Base-by-base conservation (phyloP, 2,888 invertebrate genomes). In the Lasioglossum oenotherae region DNA sequence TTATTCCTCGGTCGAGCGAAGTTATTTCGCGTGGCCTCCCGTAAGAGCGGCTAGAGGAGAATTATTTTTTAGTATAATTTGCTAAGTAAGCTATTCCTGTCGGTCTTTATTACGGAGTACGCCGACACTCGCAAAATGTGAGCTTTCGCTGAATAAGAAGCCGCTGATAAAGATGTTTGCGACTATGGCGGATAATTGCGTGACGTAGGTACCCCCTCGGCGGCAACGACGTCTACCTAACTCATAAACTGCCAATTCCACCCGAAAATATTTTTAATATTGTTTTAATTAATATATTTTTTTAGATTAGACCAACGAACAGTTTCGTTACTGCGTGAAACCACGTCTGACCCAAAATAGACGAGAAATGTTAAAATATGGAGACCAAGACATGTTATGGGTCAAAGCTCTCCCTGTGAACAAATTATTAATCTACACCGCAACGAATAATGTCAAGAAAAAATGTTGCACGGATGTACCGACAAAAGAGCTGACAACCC, bases 81-180 rank as follows among this genome's bases (percentile, higher is more conserved):
- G 71, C 49, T 46, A 53, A 79, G 67, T 27, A 41, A 79, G 74
- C 46, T 41, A 74, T 79, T 57, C n/a, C 35, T n/a, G 78, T 41
- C 60, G 46, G 49, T 57, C 57, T 85, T 78, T 76, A 76, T 85
- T 86, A 81, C 74, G 38, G 76, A 60, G 49, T 74, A 67, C 78
- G 71, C 71, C 74, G 72, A 78, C 77, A 74, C 71, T 85, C 74
- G n/a, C 81, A 60, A 86, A 78, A 78, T 81, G 75, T 38, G 72
- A 46, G 31, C 38, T 75, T 74, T 67, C 57, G 85, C n/a, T 35
- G 78, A 57, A 78, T 75, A 67, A 71, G 60, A 74, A 80, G 23
- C 57, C 53, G 74, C 78, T 78, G 81, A 84, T 80, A 57, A 73
- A 80, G 80, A 84, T 84, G 74, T 86, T 80, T 86, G 78, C 60